Conservation (phyloP, 2,888 invertebrate genomes). For the Conops quadrifasciatus region DNA sequence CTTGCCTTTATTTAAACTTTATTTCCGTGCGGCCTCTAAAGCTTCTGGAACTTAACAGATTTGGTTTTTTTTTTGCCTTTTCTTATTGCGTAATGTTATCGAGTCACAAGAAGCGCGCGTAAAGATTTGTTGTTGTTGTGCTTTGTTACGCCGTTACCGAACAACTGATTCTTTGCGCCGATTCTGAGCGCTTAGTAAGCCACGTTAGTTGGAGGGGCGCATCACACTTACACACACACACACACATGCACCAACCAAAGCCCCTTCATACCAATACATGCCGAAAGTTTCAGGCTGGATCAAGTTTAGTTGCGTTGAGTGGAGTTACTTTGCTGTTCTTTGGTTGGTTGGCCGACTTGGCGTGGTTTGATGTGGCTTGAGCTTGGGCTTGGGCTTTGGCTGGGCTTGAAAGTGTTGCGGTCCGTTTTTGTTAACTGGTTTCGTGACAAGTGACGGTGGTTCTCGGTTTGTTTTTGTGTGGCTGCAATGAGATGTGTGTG, state of each 20-base stretch:
- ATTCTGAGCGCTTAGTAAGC: constrained; percentile 41
- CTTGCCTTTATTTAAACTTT: too few species aligned
- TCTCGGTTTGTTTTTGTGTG: constrained; percentile 12
- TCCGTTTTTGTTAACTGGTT: constrained; percentile 33
- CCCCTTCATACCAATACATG: neutral
- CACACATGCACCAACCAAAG: neutral
- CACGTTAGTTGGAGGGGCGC: constrained; percentile 17
- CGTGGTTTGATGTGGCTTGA: constrained; percentile 9
- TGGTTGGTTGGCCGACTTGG: constrained; percentile 39
- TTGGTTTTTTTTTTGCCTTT: too few species aligned
- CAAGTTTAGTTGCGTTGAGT: constrained; percentile 14
- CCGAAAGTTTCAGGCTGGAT: constrained; percentile 37
- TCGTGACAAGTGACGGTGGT: constrained; percentile 37
- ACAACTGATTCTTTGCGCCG: constrained; percentile 42
- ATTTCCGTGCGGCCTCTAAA: too few species aligned
- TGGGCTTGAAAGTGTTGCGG: constrained; percentile 8
- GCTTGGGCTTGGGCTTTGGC: neutral
- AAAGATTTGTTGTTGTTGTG: constrained; percentile 39
- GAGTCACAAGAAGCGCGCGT: constrained; percentile 12
- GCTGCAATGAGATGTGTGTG: neutral
- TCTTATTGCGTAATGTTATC: too few species aligned
- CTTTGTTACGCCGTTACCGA: constrained; percentile 40
- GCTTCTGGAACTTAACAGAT: too few species aligned
- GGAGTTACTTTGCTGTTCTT: constrained; percentile 37
- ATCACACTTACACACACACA: neutral